A percentile compares a stretch with the other conserved stretches of the same genome.
Conservation (phyloP, 2,888 invertebrate species). For the Tridacna gigas region DNA sequence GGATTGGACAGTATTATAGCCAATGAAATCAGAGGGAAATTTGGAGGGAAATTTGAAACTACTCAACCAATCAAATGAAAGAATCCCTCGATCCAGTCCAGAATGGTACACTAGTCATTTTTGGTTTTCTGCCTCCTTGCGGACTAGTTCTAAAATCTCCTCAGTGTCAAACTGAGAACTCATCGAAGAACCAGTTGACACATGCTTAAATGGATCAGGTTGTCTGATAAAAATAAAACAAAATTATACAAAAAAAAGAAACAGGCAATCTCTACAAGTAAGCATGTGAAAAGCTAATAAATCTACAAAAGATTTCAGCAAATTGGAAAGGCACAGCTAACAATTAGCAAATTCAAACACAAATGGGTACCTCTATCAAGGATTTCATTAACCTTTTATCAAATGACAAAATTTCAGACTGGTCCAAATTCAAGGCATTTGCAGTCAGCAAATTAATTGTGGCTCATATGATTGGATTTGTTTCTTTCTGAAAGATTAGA, state of each 20-base stretch:
- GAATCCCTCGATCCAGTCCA: neutral
- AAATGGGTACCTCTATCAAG: no score
- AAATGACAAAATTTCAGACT: no score
- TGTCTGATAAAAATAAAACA: conserved; percentile 5
- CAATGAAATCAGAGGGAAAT: neutral
- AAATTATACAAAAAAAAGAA: neutral
- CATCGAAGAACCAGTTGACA: conserved; percentile 14
- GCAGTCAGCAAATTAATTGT: no score
- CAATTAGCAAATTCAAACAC: no score
- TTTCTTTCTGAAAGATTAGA: no score
- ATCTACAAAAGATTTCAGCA: no score
- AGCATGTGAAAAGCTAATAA: no score
- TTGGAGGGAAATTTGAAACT: conserved; percentile 2
- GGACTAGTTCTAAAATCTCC: conserved; percentile 13
- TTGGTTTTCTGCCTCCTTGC: neutral
- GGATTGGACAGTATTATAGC: conserved; percentile 16
- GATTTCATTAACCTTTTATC: no score
- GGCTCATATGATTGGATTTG: no score
- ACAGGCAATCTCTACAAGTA: no score
- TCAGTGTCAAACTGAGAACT: conserved; percentile 25
- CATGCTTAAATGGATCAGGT: conserved; percentile 4
- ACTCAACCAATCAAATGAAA: conserved; percentile 29
- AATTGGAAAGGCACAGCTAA: no score
- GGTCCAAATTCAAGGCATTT: no score
- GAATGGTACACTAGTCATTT: conserved; percentile 22